Evolutionary conservation across 2,113 vertebrate species (phyloP), one percentile per base, ranked within the genome.

Genomic region (Puffinus mauretanicus): DNA sequence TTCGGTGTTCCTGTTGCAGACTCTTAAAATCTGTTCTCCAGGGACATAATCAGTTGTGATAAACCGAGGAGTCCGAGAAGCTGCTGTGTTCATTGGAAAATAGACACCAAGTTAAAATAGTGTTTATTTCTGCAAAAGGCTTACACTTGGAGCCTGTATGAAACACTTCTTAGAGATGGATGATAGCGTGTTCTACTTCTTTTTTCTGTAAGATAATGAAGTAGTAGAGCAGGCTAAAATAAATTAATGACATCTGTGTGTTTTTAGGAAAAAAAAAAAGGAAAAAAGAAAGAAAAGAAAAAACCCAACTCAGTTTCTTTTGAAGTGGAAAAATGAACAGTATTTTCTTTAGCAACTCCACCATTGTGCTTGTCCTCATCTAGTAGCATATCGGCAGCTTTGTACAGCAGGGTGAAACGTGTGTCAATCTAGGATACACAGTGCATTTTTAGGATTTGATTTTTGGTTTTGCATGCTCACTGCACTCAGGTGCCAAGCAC

Each of bases 371-470:
- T 6, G 24, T 77, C 58, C 62, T 32, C 13, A 5, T 30, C 54
- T 4, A 36, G 44, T 2, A 58, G 85, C 13, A 0, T 17, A 2
- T 4, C 2, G 24, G 44, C 55, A 54, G 70, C 49, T 65, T 32
- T 3, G 7, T 16, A 18, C 40, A 11, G 62, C 15, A 3, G 60
- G 27, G 42, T 13, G 76, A 30, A 9, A 10, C 0, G 3, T 6
- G 0, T 8, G 16, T 38, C 54, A 10, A 7, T 10, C 30, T 18
- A 5, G 73, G 34, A 14, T 34, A 10, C 16, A 1, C 1, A 0
- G 54, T 2, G n/a, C 27, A 1, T 9, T 49, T 60, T 7, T 4
- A 2, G 72, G 9, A 2, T 17, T 16, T n/a, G 44, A 21, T 1
- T 13, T 62, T 25, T 55, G 11, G 1, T 6, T 38, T 26, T 57